Evolutionary conservation across 1,140 invertebrate genomes (phyloP).

Genomic region (Thaumetopoea pityocampa): DNA sequence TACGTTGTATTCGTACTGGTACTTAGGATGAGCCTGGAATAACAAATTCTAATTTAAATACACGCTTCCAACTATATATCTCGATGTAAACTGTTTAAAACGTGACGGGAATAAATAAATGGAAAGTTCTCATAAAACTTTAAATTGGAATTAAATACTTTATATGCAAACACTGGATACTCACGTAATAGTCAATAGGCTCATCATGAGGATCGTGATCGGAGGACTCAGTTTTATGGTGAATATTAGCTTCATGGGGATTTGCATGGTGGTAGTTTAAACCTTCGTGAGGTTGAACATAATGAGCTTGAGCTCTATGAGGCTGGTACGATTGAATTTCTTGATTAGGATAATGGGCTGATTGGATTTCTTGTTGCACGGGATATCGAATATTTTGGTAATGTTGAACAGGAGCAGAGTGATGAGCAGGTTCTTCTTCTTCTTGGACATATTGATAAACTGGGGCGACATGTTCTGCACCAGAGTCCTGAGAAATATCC

Average conservation of each 20-base stretch:
- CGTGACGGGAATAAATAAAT: slow-evolving; percentile 51
- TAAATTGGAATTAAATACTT: slow-evolving; percentile 40
- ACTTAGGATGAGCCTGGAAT: slow-evolving; percentile 77
- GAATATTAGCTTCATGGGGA: slow-evolving; percentile 23
- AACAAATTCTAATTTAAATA: slow-evolving; percentile 23
- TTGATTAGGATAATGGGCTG: slow-evolving; percentile 1
- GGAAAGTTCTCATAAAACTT: slow-evolving; percentile 51
- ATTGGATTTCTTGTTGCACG: slow-evolving; percentile 17
- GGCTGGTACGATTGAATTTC: not conserved
- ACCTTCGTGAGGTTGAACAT: slow-evolving; percentile 23
- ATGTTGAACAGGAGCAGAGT: slow-evolving; percentile 30
- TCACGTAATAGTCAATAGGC: slow-evolving; percentile 68
- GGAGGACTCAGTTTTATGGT: slow-evolving; percentile 30
- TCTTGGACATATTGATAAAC: slow-evolving; percentile 31
- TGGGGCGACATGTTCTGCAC: slow-evolving; percentile 34
- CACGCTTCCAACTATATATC: slow-evolving; percentile 23
- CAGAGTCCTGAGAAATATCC: slow-evolving; percentile 41
- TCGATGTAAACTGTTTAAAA: slow-evolving; percentile 42
- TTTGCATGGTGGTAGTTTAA: slow-evolving; percentile 21
- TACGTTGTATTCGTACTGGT: slow-evolving; percentile 79
- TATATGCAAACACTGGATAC: slow-evolving; percentile 32
- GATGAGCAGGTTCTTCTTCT: slow-evolving; percentile 31
- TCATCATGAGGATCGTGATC: slow-evolving; percentile 49
- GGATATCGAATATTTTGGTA: no score
- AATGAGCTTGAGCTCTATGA: slow-evolving; percentile 7